These are phyloP conservation scores for Toxostoma redivivum DNA, from an alignment of 2,113 vertebrate species.

Conservation along the genomic window DNA sequence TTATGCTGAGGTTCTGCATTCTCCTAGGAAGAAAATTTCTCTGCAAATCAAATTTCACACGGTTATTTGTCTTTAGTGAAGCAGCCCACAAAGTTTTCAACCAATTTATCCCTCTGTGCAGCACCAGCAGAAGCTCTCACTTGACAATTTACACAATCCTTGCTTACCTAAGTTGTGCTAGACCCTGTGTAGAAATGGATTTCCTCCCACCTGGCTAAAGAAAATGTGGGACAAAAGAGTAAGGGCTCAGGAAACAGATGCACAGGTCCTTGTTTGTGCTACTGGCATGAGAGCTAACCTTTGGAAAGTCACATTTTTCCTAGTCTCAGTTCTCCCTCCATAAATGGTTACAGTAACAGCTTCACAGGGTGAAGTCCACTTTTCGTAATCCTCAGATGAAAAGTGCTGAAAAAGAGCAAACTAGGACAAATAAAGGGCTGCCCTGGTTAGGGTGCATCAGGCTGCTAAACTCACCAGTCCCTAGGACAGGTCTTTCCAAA, in stretches of 20 bases:
- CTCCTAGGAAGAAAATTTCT: background rate
- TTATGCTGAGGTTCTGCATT: background rate
- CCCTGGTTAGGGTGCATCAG: rapidly evolving
- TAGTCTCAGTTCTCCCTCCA: background rate
- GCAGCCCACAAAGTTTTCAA: background rate
- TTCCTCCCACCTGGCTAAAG: background rate
- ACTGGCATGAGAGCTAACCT: background rate
- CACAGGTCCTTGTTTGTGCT: background rate
- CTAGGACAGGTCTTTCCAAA: background rate
- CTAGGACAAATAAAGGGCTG: background rate
- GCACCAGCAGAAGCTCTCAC: background rate
- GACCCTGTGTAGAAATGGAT: background rate
- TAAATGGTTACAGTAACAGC: background rate
- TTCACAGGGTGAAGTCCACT: constrained; percentile 8
- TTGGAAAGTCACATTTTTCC: background rate
- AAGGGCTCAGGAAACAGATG: background rate
- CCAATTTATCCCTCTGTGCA: background rate
- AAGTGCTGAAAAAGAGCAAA: constrained; percentile 16
- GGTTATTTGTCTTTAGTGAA: background rate
- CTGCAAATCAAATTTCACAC: background rate
- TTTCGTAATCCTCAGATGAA: background rate
- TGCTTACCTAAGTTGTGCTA: background rate
- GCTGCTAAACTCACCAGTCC: background rate
- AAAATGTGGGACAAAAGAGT: background rate
- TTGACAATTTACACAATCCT: background rate